Conservation (phyloP, 1,140 invertebrate genomes). For the Melipona quadrifasciata region DNA sequence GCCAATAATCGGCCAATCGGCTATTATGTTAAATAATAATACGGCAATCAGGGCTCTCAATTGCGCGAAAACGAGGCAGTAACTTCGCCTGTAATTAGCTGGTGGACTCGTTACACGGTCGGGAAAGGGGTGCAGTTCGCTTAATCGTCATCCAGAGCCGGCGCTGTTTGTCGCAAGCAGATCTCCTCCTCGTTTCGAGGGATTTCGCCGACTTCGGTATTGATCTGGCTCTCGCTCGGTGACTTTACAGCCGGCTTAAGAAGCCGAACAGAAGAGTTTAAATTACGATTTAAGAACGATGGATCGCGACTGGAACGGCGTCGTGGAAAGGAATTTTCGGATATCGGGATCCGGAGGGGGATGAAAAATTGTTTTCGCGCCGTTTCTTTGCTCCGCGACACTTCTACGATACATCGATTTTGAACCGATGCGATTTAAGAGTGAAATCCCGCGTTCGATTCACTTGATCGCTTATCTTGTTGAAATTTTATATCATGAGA, state of each 20-base stretch:
- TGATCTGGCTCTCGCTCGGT: neutral
- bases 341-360: neutral
- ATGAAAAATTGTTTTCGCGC: neutral
- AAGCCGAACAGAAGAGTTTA: neutral
- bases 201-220: constrained; percentile 1
- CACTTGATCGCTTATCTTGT: too few species aligned
- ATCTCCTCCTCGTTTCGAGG: neutral
- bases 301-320: neutral
- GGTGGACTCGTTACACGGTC: neutral
- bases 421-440: too few species aligned
- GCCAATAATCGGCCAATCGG: constrained; percentile 12
- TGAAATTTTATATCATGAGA: too few species aligned
- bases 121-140: neutral
- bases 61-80: constrained; percentile 43
- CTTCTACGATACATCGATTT: neutral
- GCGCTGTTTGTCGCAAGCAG: neutral
- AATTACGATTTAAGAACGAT: neutral
- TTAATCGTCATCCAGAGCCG: neutral
- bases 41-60: neutral
- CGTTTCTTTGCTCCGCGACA: neutral
- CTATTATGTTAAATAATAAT: constrained; percentile 25
- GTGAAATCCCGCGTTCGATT: too few species aligned
- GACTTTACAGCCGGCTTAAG: constrained; percentile 1
- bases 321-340: neutral
- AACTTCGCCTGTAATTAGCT: constrained; percentile 16